These are phyloP conservation scores for Pandemis corylana DNA, from an alignment of 2,888 invertebrate species.

Conservation along the genomic window DNA sequence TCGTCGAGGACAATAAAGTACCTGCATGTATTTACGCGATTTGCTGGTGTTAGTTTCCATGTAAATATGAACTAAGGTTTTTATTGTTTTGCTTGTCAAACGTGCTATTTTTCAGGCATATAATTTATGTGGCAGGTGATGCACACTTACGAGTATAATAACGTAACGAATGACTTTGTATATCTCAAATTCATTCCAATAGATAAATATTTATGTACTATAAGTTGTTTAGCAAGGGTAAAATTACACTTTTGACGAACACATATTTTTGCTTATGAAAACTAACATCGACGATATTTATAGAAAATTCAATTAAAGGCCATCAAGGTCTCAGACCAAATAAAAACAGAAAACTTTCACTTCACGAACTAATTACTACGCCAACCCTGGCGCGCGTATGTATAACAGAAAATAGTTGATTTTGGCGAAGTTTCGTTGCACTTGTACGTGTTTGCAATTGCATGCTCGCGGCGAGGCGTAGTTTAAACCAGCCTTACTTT, in stretches of 20 bases:
- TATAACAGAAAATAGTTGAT: no score
- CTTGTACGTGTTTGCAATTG: no score
- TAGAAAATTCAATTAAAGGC: background rate
- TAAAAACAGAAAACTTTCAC: no score
- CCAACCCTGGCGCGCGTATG: no score
- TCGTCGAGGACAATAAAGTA: constrained; percentile 17
- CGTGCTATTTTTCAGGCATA: background rate
- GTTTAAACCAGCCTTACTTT: no score
- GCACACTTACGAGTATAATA: background rate
- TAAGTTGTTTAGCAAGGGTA: background rate
- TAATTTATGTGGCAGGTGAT: constrained; percentile 4
- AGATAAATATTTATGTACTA: background rate
- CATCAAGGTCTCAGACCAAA: no score
- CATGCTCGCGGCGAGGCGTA: no score
- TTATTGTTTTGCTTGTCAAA: constrained; percentile 3
- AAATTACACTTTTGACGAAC: background rate
- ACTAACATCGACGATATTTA: background rate
- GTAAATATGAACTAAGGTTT: background rate
- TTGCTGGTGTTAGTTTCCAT: background rate
- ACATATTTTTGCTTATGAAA: background rate
- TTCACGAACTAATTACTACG: no score
- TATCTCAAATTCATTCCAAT: background rate
- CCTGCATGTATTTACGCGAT: constrained; percentile 30
- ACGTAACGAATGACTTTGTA: background rate
- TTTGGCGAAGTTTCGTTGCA: no score